Conservation (phyloP, 2,113 vertebrate species). For the Nothocercus julius region DNA sequence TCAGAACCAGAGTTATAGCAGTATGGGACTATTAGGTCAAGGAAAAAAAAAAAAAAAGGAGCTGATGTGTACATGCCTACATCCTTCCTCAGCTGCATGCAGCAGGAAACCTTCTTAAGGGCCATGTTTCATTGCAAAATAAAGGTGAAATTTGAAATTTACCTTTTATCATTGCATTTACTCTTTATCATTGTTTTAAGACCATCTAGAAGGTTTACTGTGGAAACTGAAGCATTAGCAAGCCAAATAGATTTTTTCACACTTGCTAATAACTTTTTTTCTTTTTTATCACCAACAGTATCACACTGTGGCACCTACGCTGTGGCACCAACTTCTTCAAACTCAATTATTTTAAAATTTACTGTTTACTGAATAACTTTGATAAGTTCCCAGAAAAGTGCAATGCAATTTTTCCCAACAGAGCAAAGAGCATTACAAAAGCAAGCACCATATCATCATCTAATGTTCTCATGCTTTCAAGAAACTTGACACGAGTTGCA, state of each 20-base stretch:
- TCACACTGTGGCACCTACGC: neutral
- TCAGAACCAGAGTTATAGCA: neutral
- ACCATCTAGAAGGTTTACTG: neutral
- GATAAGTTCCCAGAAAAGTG: neutral
- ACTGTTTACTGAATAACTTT: neutral
- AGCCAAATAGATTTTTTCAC: neutral
- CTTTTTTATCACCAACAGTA: neutral
- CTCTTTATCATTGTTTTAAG: neutral
- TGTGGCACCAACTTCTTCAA: neutral
- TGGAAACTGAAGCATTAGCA: neutral
- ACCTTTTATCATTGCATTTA: neutral
- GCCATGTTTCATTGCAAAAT: neutral
- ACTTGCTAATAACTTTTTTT: slow-evolving; percentile 11
- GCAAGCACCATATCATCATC: neutral
- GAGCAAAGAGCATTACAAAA: neutral
- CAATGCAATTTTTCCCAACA: neutral
- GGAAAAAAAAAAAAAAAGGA: neutral
- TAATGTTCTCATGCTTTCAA: neutral
- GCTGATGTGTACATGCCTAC: neutral
- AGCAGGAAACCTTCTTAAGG: neutral
- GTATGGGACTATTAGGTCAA: neutral
- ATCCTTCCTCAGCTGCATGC: neutral
- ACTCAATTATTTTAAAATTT: neutral
- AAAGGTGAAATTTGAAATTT: neutral
- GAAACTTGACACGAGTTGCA: neutral